Evolutionary conservation across 2,113 vertebrate genomes (phyloP).

Genomic region (Dendropsophus ebraccatus): DNA sequence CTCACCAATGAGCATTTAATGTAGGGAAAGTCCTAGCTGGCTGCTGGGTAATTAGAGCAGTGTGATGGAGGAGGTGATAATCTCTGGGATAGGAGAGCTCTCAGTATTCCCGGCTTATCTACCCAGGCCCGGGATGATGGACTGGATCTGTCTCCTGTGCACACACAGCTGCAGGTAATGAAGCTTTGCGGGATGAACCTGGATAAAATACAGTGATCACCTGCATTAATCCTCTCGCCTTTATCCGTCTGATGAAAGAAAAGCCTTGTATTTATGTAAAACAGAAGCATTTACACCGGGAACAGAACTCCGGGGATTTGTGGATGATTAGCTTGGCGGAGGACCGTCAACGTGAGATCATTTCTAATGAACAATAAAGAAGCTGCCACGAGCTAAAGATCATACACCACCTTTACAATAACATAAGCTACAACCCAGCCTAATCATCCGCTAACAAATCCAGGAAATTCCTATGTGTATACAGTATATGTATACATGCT

Average conservation of each 20-base stretch:
- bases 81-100: background rate
- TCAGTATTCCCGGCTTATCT: conserved; percentile 14
- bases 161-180: conserved; percentile 45
- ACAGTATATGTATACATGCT: too few relatives aligned
- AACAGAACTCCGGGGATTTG: conserved; percentile 30
- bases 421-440: background rate
- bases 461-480: too few relatives aligned
- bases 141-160: conserved; percentile 7
- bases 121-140: background rate
- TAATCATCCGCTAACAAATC: background rate
- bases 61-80: background rate
- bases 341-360: conserved; percentile 29
- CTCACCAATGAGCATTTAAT: background rate
- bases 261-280: conserved; percentile 43
- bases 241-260: conserved; percentile 22
- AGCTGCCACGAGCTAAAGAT: background rate
- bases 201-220: conserved; percentile 48
- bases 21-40: background rate
- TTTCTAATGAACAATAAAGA: conserved; percentile 34
- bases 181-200: conserved; percentile 25
- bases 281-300: background rate
- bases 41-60: background rate
- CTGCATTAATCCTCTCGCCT: conserved; percentile 44
- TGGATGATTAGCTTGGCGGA: conserved; percentile 34
- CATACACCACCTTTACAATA: background rate